Conservation (phyloP, 2,888 invertebrate genomes). For the Pharmacophagus antenor region DNA sequence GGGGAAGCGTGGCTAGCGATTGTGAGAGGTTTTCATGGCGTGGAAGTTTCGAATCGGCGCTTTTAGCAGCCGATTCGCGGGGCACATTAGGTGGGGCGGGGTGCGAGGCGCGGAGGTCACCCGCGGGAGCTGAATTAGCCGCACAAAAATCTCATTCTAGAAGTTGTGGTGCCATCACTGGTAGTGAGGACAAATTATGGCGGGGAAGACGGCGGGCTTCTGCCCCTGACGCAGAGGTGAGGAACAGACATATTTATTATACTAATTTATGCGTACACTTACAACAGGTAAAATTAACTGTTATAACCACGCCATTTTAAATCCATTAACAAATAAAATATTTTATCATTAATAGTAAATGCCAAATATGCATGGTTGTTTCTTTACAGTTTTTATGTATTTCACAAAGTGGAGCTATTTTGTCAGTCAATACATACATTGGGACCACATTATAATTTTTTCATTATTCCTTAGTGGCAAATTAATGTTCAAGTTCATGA, state of each 20-base stretch:
- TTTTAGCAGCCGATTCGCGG: slow-evolving; percentile 92
- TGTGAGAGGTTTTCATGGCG: slow-evolving; percentile 95
- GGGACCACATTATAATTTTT: too few relatives aligned
- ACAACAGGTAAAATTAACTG: not conserved
- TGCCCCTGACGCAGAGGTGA: slow-evolving; percentile 76
- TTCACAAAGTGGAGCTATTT: too few relatives aligned
- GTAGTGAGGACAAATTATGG: slow-evolving; percentile 81
- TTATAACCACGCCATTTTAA: not conserved
- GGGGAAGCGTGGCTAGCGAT: slow-evolving; percentile 88
- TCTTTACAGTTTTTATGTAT: too few relatives aligned
- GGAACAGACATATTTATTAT: not conserved
- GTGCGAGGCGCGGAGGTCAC: slow-evolving; percentile 88
- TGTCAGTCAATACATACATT: too few relatives aligned
- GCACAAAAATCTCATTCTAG: slow-evolving; percentile 89
- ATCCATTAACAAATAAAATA: too few relatives aligned
- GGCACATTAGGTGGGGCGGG: slow-evolving; percentile 88
- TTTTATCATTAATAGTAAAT: too few relatives aligned
- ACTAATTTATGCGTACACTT: not conserved
- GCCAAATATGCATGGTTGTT: too few relatives aligned
- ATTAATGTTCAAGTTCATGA: too few relatives aligned
- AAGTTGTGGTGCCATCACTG: slow-evolving; percentile 92
- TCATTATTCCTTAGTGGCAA: too few relatives aligned
- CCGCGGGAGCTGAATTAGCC: slow-evolving; percentile 91
- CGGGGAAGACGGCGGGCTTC: slow-evolving; percentile 71
- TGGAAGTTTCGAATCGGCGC: slow-evolving; percentile 95